A percentile compares a stretch with the other conserved stretches of the same genome.
phyloP scores from a whole-genome alignment of 2,113 vertebrate genomes.

The Fregetta grallaria region DNA sequence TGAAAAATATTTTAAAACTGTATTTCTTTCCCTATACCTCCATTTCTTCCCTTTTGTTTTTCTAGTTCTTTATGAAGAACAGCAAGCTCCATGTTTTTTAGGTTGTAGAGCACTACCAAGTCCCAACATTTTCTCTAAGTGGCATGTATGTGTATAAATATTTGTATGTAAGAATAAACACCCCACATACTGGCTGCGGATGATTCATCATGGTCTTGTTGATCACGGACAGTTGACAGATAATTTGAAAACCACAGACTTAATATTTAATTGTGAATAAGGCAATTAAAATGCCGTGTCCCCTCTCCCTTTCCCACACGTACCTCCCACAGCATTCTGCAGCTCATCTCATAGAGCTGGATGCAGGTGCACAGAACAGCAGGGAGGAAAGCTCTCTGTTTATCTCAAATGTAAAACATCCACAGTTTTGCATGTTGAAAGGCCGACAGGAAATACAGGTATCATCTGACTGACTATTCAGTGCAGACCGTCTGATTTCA shows the following conservation, averaged over 20 bases:
- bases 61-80: background rate
- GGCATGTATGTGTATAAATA: background rate
- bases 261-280: background rate
- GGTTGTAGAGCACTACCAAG: background rate
- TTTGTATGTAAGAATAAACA: background rate
- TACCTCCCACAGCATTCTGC: background rate
- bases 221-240: background rate
- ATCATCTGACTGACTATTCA: background rate
- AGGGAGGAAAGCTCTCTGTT: background rate
- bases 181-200: background rate
- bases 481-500: background rate
- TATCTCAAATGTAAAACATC: background rate
- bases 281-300: background rate
- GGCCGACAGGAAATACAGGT: background rate
- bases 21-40: background rate
- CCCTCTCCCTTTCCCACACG: background rate
- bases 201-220: background rate
- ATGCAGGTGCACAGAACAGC: background rate
- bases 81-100: background rate
- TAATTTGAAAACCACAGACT: background rate
- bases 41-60: background rate
- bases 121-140: background rate
- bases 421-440: conserved; percentile 15
- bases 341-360: background rate
- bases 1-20: background rate